A percentile compares a stretch with the other conserved stretches of the same genome.
phyloP scores from a whole-genome alignment of 2,113 vertebrate genomes.

The Semicossyphus pulcher region DNA sequence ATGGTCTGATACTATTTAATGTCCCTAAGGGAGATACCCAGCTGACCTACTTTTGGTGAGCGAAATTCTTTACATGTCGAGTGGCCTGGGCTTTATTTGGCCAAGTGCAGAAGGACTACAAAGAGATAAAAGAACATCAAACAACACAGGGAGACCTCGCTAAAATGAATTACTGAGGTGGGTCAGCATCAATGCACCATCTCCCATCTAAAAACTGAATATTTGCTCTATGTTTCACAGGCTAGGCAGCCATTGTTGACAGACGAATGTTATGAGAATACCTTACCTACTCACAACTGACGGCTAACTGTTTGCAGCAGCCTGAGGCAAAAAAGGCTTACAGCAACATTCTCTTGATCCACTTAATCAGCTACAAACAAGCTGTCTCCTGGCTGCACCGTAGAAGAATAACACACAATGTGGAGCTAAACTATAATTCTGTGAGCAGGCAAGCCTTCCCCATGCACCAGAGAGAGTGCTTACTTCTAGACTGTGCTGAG shows the following conservation, averaged over 20 bases:
- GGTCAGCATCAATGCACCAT: conserved; percentile 14
- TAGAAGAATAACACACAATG: conserved; percentile 13
- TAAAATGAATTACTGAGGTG: neutral
- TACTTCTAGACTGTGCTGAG: conserved; percentile 44
- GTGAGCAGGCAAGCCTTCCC: conserved; percentile 17
- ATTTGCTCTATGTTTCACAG: conserved; percentile 55
- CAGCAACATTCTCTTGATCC: conserved; percentile 52
- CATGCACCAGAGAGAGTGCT: conserved; percentile 29
- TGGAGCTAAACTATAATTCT: conserved; percentile 21
- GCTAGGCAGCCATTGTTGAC: conserved; percentile 35
- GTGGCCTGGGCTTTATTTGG: conserved; percentile 58
- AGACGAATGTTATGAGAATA: conserved; percentile 38
- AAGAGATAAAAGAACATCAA: conserved; percentile 45
- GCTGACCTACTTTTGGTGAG: conserved; percentile 83
- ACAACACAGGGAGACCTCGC: neutral
- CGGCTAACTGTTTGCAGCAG: conserved; percentile 29
- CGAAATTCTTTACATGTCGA: conserved; percentile 74
- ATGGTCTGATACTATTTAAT: conserved; percentile 69
- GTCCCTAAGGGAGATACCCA: conserved; percentile 76
- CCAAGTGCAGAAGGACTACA: conserved; percentile 28
- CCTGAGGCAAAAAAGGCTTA: conserved; percentile 40
- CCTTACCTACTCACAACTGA: conserved; percentile 25
- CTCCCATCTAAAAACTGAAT: conserved; percentile 39
- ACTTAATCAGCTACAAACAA: conserved; percentile 67
- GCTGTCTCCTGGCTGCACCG: conserved; percentile 47